Conservation (phyloP, 2,797 vertebrate genomes). For the Cynopterus sphinx region DNA sequence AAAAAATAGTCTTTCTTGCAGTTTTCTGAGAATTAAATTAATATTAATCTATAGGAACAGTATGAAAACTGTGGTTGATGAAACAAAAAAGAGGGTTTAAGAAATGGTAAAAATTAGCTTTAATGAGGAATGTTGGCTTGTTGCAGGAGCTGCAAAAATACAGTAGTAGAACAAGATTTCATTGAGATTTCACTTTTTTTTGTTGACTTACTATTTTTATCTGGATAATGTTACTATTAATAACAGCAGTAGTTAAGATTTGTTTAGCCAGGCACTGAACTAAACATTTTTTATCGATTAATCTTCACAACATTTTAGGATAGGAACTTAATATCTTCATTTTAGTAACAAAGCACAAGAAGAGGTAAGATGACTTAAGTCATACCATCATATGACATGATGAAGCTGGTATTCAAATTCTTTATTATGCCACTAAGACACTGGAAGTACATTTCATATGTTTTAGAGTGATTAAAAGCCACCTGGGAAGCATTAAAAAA, state of each 20-base stretch:
- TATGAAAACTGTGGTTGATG: neutral
- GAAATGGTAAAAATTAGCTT: neutral
- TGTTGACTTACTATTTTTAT: neutral
- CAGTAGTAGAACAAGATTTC: neutral
- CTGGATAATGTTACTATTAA: neutral
- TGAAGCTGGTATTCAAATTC: neutral
- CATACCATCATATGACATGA: neutral
- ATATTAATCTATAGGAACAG: neutral
- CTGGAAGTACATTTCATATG: neutral
- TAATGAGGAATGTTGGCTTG: neutral
- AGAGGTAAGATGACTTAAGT: neutral
- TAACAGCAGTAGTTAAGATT: neutral
- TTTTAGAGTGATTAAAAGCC: neutral
- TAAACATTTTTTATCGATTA: neutral
- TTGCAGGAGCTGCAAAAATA: neutral
- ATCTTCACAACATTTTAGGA: neutral
- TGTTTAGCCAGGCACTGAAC: neutral
- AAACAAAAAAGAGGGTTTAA: neutral
- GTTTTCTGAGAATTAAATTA: constrained; percentile 22
- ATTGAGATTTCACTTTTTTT: neutral
- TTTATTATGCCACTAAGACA: neutral
- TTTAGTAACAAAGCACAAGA: neutral
- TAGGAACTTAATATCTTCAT: neutral
- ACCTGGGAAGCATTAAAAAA: neutral
- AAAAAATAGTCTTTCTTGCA: neutral